A percentile compares a stretch with the other conserved stretches of the same genome.
phyloP scores from a whole-genome alignment of 2,888 invertebrate species.

The Eupithecia tripunctaria region DNA sequence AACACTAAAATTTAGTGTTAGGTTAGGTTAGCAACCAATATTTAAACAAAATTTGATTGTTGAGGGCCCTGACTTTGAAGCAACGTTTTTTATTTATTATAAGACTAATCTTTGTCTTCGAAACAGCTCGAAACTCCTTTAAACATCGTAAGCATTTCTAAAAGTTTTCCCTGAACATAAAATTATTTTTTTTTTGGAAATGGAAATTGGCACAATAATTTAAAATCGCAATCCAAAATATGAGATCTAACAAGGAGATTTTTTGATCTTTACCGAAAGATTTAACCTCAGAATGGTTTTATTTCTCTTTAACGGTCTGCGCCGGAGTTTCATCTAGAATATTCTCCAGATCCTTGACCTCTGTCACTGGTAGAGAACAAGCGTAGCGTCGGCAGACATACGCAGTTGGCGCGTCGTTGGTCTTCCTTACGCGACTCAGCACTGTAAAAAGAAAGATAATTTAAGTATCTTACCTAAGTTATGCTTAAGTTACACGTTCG shows the following conservation, averaged over 20 bases:
- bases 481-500: too few relatives aligned
- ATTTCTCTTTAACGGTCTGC: slow-evolving; percentile 42
- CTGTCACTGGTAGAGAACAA: slow-evolving; percentile 90
- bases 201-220: slow-evolving; percentile 11
- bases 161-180: neutral
- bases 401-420: slow-evolving; percentile 87
- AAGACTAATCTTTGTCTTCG: neutral
- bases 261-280: slow-evolving; percentile 1
- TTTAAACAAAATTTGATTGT: neutral
- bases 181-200: neutral
- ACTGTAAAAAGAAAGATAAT: slow-evolving; percentile 54
- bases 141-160: neutral
- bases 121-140: neutral
- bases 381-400: slow-evolving; percentile 91
- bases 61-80: neutral
- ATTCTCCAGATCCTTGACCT: slow-evolving; percentile 85
- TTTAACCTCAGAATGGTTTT: slow-evolving; percentile 24
- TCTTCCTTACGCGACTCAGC: slow-evolving; percentile 80
- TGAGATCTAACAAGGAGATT: slow-evolving; percentile 26
- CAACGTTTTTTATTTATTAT: neutral
- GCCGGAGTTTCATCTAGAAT: slow-evolving; percentile 79
- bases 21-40: neutral
- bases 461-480: neutral
- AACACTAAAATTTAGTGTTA: neutral
- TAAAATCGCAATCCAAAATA: slow-evolving; percentile 22